Conservation (phyloP, 2,888 invertebrate species). For the Dynastes tityus region DNA sequence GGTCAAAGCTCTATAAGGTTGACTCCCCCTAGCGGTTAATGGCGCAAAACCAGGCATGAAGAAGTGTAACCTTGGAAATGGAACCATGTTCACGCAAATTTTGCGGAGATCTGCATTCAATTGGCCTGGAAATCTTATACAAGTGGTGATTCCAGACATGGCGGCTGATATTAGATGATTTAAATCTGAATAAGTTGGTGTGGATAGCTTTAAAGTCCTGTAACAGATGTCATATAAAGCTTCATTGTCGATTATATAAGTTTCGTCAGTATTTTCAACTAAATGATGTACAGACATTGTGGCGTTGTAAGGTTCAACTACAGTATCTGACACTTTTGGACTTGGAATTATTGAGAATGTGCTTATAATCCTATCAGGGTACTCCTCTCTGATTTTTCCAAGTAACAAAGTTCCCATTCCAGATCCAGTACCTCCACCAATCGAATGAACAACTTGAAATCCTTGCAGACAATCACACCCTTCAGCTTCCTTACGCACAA, state of each 20-base stretch:
- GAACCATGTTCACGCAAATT: conserved; percentile 77
- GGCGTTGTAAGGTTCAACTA: conserved; percentile 79
- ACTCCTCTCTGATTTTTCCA: conserved; percentile 83
- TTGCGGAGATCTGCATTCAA: conserved; percentile 79
- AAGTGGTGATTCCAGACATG: conserved; percentile 77
- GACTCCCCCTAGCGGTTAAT: conserved; percentile 74
- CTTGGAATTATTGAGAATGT: conserved; percentile 81
- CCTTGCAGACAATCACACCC: conserved; percentile 86
- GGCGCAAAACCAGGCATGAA: conserved; percentile 81
- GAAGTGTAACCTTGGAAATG: conserved; percentile 79
- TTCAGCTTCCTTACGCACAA: conserved; percentile 80
- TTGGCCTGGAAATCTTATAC: conserved; percentile 81
- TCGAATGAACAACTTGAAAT: conserved; percentile 81
- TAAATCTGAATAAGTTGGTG: conserved; percentile 75
- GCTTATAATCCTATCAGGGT: conserved; percentile 84
- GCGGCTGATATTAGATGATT: conserved; percentile 74
- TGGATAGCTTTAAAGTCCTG: conserved; percentile 74
- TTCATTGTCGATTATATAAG: conserved; percentile 77
- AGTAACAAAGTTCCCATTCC: conserved; percentile 83
- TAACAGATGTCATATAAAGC: conserved; percentile 78
- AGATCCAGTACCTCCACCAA: conserved; percentile 85
- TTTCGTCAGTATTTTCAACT: conserved; percentile 77
- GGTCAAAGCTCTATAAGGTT: conserved; percentile 82
- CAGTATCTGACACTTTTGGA: conserved; percentile 78
- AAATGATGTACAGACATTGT: conserved; percentile 74